phyloP scores from a whole-genome alignment of 2,113 vertebrate genomes.

The Pangasianodon gigas region DNA sequence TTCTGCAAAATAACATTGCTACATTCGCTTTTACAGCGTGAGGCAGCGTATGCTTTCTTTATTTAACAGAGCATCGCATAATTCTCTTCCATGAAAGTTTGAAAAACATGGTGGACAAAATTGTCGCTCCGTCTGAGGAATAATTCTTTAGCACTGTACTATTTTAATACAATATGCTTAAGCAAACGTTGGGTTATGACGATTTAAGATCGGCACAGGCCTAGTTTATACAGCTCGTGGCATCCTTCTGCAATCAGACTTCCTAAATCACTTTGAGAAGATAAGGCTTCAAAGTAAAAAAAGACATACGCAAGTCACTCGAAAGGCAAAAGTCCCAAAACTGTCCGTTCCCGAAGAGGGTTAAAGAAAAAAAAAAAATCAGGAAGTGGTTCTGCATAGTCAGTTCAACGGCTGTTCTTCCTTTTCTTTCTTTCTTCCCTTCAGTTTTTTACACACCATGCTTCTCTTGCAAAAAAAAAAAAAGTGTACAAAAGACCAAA shows the following conservation, averaged over 20 bases:
- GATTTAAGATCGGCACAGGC: not conserved
- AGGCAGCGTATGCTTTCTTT: not conserved
- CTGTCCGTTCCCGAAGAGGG: constrained; percentile 8
- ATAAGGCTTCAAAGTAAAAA: constrained; percentile 49
- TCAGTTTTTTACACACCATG: constrained; percentile 53
- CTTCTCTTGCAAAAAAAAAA: constrained; percentile 65
- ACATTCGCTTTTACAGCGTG: not conserved
- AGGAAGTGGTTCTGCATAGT: constrained; percentile 81
- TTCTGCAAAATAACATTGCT: not conserved
- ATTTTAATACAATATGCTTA: not conserved
- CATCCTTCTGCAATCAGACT: constrained; percentile 20
- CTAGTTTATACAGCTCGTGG: not conserved
- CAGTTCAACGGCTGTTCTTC: constrained; percentile 64
- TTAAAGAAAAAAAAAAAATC: constrained; percentile 53
- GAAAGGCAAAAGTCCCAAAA: constrained; percentile 51
- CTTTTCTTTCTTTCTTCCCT: constrained; percentile 53
- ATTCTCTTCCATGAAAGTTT: not conserved
- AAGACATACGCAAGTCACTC: constrained; percentile 39
- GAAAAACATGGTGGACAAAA: not conserved
- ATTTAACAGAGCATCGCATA: not conserved
- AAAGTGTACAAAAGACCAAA: constrained; percentile 33
- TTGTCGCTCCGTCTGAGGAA: not conserved
- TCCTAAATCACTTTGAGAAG: constrained; percentile 44
- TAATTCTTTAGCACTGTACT: not conserved
- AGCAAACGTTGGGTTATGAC: not conserved